Conservation (phyloP, 2,888 invertebrate genomes). For the Hyposoter didymator region DNA sequence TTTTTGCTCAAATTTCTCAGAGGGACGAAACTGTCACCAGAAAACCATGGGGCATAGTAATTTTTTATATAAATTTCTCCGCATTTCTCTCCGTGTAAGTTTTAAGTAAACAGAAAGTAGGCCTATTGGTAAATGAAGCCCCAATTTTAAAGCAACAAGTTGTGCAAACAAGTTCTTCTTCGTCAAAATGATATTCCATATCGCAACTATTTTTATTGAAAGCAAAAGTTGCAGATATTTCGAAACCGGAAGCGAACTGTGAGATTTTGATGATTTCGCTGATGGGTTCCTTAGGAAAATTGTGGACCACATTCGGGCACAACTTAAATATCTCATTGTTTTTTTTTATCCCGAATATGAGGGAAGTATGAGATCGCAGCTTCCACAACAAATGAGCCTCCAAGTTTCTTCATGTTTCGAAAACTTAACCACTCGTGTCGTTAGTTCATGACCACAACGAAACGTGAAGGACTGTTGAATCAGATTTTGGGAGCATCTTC, state of each 20-base stretch:
- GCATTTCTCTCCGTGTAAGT: no score
- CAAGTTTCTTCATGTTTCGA: neutral
- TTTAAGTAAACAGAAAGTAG: no score
- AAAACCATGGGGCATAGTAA: no score
- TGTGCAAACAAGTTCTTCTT: neutral
- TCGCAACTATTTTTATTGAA: neutral
- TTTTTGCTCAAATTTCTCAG: no score
- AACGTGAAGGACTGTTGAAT: neutral
- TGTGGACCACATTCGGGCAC: neutral
- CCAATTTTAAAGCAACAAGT: neutral
- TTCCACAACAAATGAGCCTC: neutral
- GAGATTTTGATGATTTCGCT: neutral
- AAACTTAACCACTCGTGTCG: neutral
- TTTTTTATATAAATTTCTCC: no score
- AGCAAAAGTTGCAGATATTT: neutral
- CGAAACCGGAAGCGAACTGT: neutral
- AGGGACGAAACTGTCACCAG: no score
- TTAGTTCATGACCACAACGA: neutral
- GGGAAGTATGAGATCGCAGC: neutral
- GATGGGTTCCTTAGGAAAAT: neutral
- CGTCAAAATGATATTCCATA: neutral
- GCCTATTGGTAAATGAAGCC: slow-evolving; percentile 14
- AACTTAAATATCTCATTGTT: neutral
- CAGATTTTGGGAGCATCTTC: neutral
- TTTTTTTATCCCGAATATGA: neutral